Percentiles rank a stretch among this genome's conserved stretches.
Evolutionary conservation across 2,113 vertebrate species (phyloP).

Genomic region (Myanophis thanlyinensis): DNA sequence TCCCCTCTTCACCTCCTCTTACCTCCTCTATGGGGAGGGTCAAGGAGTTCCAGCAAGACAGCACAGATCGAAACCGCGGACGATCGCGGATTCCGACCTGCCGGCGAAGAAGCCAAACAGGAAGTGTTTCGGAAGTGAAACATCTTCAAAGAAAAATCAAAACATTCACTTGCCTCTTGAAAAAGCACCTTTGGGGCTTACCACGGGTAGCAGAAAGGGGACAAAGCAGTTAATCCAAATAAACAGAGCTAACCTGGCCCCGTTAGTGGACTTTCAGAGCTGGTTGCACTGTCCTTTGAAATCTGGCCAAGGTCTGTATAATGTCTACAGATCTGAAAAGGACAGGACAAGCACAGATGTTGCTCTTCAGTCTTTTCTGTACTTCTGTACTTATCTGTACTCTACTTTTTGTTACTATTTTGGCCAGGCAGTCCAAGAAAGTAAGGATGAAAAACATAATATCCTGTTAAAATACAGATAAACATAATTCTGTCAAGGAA

Average conservation of each 20-base stretch:
- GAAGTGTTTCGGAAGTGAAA: too few species aligned
- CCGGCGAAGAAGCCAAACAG: too few species aligned
- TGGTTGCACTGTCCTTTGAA: neutral
- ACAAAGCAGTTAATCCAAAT: neutral
- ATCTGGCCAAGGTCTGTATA: neutral
- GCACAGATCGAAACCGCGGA: too few species aligned
- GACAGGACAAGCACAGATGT: slow-evolving; percentile 3
- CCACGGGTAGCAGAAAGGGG: neutral
- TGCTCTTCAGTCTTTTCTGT: slow-evolving; percentile 27
- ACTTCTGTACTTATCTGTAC: slow-evolving; percentile 12
- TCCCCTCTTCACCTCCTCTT: too few species aligned
- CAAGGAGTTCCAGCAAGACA: too few species aligned
- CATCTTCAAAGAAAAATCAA: too few species aligned
- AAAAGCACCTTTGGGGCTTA: too few species aligned
- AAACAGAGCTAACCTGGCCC: neutral
- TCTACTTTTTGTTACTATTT: rapidly evolving
- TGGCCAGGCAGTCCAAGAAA: slow-evolving; percentile 2
- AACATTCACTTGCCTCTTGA: too few species aligned
- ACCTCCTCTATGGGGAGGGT: too few species aligned
- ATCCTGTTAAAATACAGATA: slow-evolving; percentile 20
- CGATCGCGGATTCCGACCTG: too few species aligned
- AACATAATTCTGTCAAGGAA: neutral
- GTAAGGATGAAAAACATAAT: slow-evolving; percentile 5
- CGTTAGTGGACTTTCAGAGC: neutral
- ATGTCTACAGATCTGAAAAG: neutral